Conservation (phyloP, 2,888 invertebrate species). For the Protodeltote pygarga region DNA sequence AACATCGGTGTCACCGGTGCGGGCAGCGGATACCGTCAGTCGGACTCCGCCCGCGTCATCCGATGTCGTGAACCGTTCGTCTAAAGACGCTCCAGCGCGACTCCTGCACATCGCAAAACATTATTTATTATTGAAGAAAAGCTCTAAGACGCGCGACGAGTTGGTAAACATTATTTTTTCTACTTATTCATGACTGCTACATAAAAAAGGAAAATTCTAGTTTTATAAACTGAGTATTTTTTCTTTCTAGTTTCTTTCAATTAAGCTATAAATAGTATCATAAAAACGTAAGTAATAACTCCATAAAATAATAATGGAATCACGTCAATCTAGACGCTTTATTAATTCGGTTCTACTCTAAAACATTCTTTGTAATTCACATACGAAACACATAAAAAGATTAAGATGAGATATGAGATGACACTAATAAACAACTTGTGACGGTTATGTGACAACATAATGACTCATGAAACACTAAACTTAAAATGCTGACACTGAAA, state of each 20-base stretch:
- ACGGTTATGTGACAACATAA: conserved; percentile 8
- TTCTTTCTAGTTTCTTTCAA: neutral
- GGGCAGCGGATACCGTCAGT: conserved; percentile 91
- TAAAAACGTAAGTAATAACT: too few relatives aligned
- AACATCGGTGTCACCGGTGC: conserved; percentile 90
- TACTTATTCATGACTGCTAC: too few relatives aligned
- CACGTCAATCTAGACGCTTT: too few relatives aligned
- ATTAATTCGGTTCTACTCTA: conserved; percentile 11
- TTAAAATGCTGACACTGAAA: conserved; percentile 8
- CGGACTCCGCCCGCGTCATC: conserved; percentile 89
- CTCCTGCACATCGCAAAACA: conserved; percentile 63
- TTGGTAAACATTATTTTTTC: too few relatives aligned
- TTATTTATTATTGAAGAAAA: conserved; percentile 5
- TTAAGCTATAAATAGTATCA: too few relatives aligned
- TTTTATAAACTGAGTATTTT: too few relatives aligned
- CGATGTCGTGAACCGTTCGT: conserved; percentile 89
- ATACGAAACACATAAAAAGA: conserved; percentile 10
- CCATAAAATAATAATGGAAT: neutral
- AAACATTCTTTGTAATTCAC: conserved; percentile 19
- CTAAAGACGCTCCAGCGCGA: conserved; percentile 88
- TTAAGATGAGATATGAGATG: conserved; percentile 19
- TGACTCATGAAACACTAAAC: conserved; percentile 16
- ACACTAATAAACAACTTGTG: conserved; percentile 1
- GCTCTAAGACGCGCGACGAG: too few relatives aligned
- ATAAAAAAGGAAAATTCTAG: too few relatives aligned